phyloP scores from a whole-genome alignment of 2,797 vertebrate species.

The Sciaenops ocellatus region DNA sequence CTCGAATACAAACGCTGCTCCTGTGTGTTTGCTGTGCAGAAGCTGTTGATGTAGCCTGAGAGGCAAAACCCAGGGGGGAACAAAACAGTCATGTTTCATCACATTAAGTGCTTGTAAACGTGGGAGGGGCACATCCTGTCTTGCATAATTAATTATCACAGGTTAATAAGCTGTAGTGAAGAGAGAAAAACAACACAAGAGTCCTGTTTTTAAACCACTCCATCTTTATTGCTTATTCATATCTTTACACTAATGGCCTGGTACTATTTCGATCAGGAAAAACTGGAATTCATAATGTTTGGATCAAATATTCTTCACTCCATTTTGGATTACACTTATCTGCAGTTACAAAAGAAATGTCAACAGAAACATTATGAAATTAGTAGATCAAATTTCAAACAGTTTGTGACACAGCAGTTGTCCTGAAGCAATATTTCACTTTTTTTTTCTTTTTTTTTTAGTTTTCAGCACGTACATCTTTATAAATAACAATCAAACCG shows the following conservation, averaged over 20 bases:
- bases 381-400: slow-evolving; percentile 35
- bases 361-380: slow-evolving; percentile 44
- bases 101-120: neutral
- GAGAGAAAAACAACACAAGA: neutral
- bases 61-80: neutral
- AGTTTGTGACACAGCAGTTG: slow-evolving; percentile 50
- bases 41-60: neutral
- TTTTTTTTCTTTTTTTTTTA: neutral
- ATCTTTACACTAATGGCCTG: slow-evolving; percentile 66
- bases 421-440: slow-evolving; percentile 22
- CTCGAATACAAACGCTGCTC: neutral
- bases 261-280: slow-evolving; percentile 56
- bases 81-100: neutral
- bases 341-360: slow-evolving; percentile 60
- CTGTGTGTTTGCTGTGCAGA: neutral
- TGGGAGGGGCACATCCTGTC: neutral
- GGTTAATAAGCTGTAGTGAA: too few relatives aligned
- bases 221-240: slow-evolving; percentile 77
- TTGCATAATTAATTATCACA: neutral
- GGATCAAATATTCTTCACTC: slow-evolving; percentile 52
- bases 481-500: slow-evolving; percentile 61
- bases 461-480: slow-evolving; percentile 35
- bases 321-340: slow-evolving; percentile 51
- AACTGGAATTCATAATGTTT: slow-evolving; percentile 43
- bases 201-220: slow-evolving; percentile 46